Evolutionary conservation across 1,140 invertebrate species (phyloP), one percentile per base, ranked within the genome.

Genomic region (Drosophila seguyi): DNA sequence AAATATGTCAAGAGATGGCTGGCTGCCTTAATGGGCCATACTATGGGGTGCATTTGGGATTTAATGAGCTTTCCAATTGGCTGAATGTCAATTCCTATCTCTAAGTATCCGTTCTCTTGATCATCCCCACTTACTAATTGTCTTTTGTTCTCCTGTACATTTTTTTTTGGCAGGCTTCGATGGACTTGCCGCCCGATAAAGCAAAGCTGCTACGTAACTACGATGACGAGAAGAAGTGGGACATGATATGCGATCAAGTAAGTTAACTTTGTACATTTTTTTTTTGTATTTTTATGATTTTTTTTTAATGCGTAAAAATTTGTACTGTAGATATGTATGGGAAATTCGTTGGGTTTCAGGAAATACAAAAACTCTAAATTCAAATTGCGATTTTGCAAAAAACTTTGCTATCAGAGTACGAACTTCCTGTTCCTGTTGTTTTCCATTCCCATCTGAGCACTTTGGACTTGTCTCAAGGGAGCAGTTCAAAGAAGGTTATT

Each of bases 101-200:
- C 5, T 65, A 39, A 44, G 34, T 34, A 58, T 38, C 25, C 20
- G 29, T n/a, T 57, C 42, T 55, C 45, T 38, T 76, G 34, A 45
- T 14, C 22, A 34, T 68, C 18, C 59, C 55, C 13, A 31, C 39
- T 65, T 59, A 39, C 29, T 16, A 39, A 66, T 80, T 68, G 44
- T 20, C 75, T n/a, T 67, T 25, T n/a, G 61, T 52, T 75, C 48
- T 72, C 25, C 11, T 55, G 44, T 82, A 63, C 88, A 79, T 91
- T 94, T 83, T 91, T 94, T 83, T 94, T n/a, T 7, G 25, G 48
- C 69, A 99, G 97, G 97, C 97, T 48, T 98, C 97, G 27, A 99
- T 99, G 99, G 99, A 99, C 94, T 94, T 99, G 75, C 99, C 99
- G 14, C 98, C 99, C 18, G 99, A 99, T 93, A 99, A 99, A 94